Evolutionary conservation across 1,140 invertebrate species (phyloP).

Genomic region (Stenopsyche tienmushanensis): DNA sequence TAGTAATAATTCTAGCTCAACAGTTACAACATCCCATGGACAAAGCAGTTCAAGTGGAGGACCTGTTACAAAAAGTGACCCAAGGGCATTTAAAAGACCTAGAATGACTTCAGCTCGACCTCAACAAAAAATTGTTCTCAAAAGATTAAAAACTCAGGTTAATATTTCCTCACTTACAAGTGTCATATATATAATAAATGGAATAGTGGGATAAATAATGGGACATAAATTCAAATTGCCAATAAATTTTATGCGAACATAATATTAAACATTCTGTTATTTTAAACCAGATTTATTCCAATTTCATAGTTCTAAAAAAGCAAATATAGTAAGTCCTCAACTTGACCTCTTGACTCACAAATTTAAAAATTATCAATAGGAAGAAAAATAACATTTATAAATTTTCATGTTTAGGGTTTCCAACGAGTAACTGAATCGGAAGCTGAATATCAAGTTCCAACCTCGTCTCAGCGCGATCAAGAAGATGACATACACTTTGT

Average conservation of each 20-base stretch:
- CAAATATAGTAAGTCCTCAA: too few relatives aligned
- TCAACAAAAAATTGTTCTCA: conserved; percentile 35
- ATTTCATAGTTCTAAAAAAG: too few relatives aligned
- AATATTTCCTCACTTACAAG: too few relatives aligned
- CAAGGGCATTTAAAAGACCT: conserved; percentile 17
- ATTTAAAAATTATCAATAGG: not conserved
- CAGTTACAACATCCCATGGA: conserved; percentile 35
- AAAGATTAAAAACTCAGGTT: conserved; percentile 43
- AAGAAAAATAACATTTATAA: not conserved
- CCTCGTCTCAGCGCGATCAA: conserved; percentile 78
- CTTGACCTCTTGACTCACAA: not conserved
- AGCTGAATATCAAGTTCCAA: conserved; percentile 76
- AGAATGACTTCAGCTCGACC: not conserved
- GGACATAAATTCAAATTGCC: conserved; percentile 10
- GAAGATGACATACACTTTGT: conserved; percentile 78
- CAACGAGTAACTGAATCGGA: conserved; percentile 57
- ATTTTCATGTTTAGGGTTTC: conserved; percentile 32
- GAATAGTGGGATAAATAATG: too few relatives aligned
- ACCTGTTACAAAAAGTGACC: not conserved
- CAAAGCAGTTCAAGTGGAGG: conserved; percentile 2
- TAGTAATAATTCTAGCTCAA: conserved; percentile 34
- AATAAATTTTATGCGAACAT: not conserved
- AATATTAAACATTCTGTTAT: not conserved
- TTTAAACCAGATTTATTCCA: not conserved
- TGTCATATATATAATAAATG: conserved; percentile 30